Conservation (phyloP, 2,888 invertebrate species). For the Trisateles emortualis region DNA sequence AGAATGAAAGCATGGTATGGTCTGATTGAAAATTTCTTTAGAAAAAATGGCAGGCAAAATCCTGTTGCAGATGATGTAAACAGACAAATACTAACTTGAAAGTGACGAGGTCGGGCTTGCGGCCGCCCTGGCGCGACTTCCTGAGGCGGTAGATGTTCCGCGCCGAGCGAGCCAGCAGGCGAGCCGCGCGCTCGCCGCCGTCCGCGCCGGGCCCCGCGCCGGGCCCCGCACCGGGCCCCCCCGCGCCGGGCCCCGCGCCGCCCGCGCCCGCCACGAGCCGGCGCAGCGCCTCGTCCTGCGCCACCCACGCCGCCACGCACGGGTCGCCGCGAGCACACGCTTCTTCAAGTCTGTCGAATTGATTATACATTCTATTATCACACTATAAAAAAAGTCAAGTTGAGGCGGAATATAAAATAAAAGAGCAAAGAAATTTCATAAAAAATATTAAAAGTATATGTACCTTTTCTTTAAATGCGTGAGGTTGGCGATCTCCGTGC, state of each 20-base stretch:
- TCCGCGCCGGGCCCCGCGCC: slow-evolving; percentile 79
- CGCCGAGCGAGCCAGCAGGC: slow-evolving; percentile 94
- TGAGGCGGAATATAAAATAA: too few species aligned
- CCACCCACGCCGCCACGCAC: slow-evolving; percentile 94
- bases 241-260: slow-evolving; percentile 89
- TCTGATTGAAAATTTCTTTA: too few species aligned
- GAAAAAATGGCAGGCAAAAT: too few species aligned
- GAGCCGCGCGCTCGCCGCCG: slow-evolving; percentile 91
- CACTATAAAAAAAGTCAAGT: too few species aligned
- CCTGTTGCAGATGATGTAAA: too few species aligned
- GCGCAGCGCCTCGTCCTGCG: slow-evolving; percentile 95
- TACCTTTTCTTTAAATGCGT: slow-evolving; percentile 91
- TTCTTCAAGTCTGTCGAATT: slow-evolving; percentile 89
- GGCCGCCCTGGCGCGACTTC: slow-evolving; percentile 94
- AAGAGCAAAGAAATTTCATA: too few species aligned
- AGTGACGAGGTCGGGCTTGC: slow-evolving; percentile 96
- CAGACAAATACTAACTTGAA: slow-evolving; percentile 68
- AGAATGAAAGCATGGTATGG: too few species aligned
- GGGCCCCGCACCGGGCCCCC: slow-evolving; percentile 96
- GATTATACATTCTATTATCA: too few species aligned
- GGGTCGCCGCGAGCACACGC: slow-evolving; percentile 94
- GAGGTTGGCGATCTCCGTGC: slow-evolving; percentile 94
- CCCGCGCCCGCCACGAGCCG: slow-evolving; percentile 88
- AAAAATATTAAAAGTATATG: too few species aligned
- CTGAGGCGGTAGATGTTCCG: slow-evolving; percentile 96